phyloP scores from a whole-genome alignment of 2,888 invertebrate genomes.

The Fissipunctia ypsillon region DNA sequence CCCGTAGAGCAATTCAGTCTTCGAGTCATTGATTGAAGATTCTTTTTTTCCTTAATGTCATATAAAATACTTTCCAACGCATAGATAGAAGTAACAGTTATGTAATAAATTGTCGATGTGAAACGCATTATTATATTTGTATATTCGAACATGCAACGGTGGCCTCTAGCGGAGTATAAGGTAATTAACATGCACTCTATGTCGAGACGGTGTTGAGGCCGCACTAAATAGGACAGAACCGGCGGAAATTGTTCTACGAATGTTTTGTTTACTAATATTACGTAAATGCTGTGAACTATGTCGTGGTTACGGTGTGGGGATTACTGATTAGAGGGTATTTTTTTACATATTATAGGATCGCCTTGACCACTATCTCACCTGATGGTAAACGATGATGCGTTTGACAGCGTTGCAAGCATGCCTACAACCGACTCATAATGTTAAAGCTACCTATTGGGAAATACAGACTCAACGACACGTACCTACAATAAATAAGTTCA shows the following conservation, averaged over 20 bases:
- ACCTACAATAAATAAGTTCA: neutral
- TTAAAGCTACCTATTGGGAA: neutral
- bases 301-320: slow-evolving; percentile 20
- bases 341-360: neutral
- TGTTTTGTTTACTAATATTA: slow-evolving; percentile 42
- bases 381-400: slow-evolving; percentile 17
- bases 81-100: neutral
- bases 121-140: slow-evolving; percentile 47
- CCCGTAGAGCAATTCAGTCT: neutral
- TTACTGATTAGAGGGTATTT: slow-evolving; percentile 18
- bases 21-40: neutral
- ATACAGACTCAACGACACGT: neutral
- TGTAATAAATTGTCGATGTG: slow-evolving; percentile 44
- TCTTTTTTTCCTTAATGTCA: neutral
- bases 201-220: slow-evolving; percentile 68
- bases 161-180: slow-evolving; percentile 60
- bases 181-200: slow-evolving; percentile 69
- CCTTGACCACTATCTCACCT: slow-evolving; percentile 26
- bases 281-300: slow-evolving; percentile 43
- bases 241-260: slow-evolving; percentile 49
- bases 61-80: slow-evolving; percentile 24
- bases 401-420: neutral
- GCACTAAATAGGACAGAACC: slow-evolving; percentile 63
- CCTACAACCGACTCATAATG: neutral
- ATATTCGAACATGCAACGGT: slow-evolving; percentile 52